These are phyloP conservation scores for Geotrupes spiniger DNA, from an alignment of 2,888 invertebrate species.

Conservation along the genomic window DNA sequence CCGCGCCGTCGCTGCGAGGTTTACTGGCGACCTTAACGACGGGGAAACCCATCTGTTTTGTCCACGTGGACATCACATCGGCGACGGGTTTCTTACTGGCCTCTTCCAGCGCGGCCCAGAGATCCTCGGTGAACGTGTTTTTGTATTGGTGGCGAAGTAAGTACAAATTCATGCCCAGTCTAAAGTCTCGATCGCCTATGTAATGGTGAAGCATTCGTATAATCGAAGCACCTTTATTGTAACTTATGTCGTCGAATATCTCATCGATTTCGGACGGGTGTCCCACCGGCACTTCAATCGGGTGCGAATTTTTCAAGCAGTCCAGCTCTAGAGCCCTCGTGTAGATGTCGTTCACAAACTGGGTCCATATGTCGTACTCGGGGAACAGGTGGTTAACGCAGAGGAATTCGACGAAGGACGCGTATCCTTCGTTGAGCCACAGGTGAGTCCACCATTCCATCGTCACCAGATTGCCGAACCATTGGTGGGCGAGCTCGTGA, in stretches of 20 bases:
- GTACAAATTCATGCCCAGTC: conserved; percentile 88
- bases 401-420: conserved; percentile 91
- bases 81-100: conserved; percentile 87
- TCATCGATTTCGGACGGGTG: conserved; percentile 95
- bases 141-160: conserved; percentile 81
- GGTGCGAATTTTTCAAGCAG: conserved; percentile 86
- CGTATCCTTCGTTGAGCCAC: conserved; percentile 88
- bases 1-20: conserved; percentile 59
- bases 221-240: conserved; percentile 83
- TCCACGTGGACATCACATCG: conserved; percentile 95
- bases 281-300: conserved; percentile 91
- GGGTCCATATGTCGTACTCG: conserved; percentile 95
- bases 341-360: conserved; percentile 89
- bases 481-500: conserved; percentile 94
- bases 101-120: conserved; percentile 86
- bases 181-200: conserved; percentile 88
- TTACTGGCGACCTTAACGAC: conserved; percentile 60
- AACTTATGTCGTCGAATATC: conserved; percentile 96
- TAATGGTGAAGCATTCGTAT: conserved; percentile 92
- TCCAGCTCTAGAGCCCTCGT: conserved; percentile 84
- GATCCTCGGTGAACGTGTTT: conserved; percentile 88
- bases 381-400: conserved; percentile 91
- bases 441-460: conserved; percentile 98
- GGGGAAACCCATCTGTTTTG: conserved; percentile 82
- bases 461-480: conserved; percentile 97